Percentiles rank a stretch among this genome's conserved stretches.
Evolutionary conservation across 2,888 invertebrate genomes (phyloP).

Genomic region (Pristionchus japonicus): DNA sequence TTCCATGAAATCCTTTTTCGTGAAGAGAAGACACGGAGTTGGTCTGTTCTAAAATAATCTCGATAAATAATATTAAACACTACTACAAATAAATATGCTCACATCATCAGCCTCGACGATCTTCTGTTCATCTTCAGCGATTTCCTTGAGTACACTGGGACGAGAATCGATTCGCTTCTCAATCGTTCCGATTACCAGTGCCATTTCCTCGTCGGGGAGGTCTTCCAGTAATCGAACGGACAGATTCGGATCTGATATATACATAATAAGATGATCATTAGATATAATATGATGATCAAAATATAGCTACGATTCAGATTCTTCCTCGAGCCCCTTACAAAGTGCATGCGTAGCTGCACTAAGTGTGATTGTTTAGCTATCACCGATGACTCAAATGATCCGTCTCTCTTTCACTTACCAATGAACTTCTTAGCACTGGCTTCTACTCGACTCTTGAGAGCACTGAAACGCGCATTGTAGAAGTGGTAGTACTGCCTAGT

Average conservation of each 20-base stretch:
- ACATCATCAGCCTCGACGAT: slow-evolving; percentile 19
- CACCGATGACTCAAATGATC: background rate
- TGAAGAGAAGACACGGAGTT: background rate
- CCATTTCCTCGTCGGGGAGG: slow-evolving; percentile 50
- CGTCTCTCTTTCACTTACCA: slow-evolving; percentile 45
- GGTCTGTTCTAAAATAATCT: background rate
- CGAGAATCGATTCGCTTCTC: slow-evolving; percentile 55
- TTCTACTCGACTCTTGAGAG: slow-evolving; percentile 51
- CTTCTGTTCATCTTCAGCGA: slow-evolving; percentile 25
- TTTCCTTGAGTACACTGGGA: slow-evolving; percentile 57
- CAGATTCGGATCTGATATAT: slow-evolving; percentile 48
- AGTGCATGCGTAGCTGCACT: background rate
- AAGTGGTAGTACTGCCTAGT: slow-evolving; percentile 55
- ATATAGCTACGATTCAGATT: background rate
- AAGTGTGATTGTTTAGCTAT: background rate
- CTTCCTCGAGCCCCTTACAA: no score
- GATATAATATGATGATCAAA: background rate
- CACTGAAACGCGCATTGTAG: slow-evolving; percentile 54
- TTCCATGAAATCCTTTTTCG: slow-evolving; percentile 12
- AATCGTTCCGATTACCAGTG: slow-evolving; percentile 58
- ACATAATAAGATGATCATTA: background rate
- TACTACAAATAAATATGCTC: background rate
- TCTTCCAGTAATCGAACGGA: slow-evolving; percentile 49
- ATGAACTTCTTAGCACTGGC: slow-evolving; percentile 51
- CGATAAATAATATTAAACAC: background rate